These are phyloP conservation scores for Pseudococcus viburni DNA, from an alignment of 2,888 invertebrate genomes.

Conservation along the genomic window DNA sequence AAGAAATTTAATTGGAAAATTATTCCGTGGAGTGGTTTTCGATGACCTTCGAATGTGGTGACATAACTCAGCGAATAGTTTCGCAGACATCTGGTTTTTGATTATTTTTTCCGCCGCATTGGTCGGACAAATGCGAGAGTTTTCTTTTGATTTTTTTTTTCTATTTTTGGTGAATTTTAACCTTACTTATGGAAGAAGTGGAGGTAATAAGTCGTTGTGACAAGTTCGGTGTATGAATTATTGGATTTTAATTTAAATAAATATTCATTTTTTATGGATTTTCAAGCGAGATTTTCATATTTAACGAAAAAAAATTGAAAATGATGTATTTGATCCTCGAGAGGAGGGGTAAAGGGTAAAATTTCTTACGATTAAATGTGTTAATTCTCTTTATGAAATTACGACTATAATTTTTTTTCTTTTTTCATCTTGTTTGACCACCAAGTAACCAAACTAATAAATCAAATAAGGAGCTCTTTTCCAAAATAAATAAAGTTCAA, in stretches of 20 bases:
- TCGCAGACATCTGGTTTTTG: conserved; percentile 1
- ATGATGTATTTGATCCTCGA: no score
- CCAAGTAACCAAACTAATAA: no score
- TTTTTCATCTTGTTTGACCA: no score
- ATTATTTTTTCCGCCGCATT: not conserved
- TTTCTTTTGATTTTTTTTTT: not conserved
- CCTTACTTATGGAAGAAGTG: not conserved
- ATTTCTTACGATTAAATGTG: no score
- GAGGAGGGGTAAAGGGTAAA: no score
- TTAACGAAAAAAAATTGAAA: not conserved
- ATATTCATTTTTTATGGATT: no score
- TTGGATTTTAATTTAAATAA: not conserved
- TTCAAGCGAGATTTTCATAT: not conserved
- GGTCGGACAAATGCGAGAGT: not conserved
- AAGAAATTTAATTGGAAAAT: conserved; percentile 34
- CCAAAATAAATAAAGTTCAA: no score
- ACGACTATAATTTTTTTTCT: no score
- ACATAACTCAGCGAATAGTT: not conserved
- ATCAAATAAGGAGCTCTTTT: no score
- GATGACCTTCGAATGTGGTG: conserved; percentile 12
- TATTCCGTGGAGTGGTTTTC: conserved; percentile 8
- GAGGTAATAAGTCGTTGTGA: not conserved
- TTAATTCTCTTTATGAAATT: no score
- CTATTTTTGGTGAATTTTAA: not conserved
- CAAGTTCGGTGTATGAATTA: not conserved